Evolutionary conservation across 2,797 vertebrate genomes (phyloP).

Genomic region (Poecilia wingei): DNA sequence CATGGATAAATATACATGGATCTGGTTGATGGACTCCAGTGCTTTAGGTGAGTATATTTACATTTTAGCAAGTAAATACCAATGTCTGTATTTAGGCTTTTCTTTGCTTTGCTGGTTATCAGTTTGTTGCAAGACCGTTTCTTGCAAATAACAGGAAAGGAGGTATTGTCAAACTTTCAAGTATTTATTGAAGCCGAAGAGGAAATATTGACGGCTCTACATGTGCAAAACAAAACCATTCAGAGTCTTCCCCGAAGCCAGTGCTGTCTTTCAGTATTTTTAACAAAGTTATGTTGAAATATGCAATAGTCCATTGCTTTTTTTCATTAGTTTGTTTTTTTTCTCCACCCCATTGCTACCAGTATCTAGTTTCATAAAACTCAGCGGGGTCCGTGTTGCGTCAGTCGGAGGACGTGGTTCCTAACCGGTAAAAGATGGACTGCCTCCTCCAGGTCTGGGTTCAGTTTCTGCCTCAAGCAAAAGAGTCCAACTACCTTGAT

Average conservation of each 20-base stretch:
- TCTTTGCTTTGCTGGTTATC: neutral
- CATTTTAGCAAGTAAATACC: neutral
- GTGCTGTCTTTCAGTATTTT: neutral
- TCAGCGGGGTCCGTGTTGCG: neutral
- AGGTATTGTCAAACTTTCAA: neutral
- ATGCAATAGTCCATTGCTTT: neutral
- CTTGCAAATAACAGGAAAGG: slow-evolving; percentile 1
- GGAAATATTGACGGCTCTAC: neutral
- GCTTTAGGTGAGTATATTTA: neutral
- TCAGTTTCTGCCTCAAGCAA: slow-evolving; percentile 3
- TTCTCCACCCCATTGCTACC: neutral
- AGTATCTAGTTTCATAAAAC: slow-evolving; percentile 3
- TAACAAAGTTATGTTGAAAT: neutral
- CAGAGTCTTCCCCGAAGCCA: neutral
- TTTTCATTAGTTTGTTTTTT: neutral
- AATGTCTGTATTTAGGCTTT: neutral
- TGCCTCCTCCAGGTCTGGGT: neutral
- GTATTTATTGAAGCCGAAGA: neutral
- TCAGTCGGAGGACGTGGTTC: neutral
- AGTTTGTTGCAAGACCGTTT: neutral
- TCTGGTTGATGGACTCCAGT: neutral
- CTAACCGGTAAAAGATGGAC: neutral
- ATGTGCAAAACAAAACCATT: neutral
- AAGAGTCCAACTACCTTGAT: neutral
- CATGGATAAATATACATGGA: neutral